phyloP scores from a whole-genome alignment of 2,797 vertebrate species.

The Erpetoichthys calabaricus region DNA sequence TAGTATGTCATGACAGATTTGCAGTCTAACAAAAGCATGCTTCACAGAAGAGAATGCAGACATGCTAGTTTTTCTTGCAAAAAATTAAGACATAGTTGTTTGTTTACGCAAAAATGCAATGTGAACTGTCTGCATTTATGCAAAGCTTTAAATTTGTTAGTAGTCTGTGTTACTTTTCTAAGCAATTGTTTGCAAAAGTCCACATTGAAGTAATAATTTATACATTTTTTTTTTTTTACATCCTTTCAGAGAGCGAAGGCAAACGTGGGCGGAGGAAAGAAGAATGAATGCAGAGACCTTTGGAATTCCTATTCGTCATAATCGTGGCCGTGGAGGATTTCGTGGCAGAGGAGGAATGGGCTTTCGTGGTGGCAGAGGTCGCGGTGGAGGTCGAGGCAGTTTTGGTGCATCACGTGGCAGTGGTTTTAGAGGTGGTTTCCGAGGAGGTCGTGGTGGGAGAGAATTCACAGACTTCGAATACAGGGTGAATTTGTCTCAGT shows the following conservation, averaged over 20 bases:
- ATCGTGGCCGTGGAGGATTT: constrained; percentile 72
- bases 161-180: no score
- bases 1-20: no score
- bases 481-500: constrained; percentile 51
- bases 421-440: constrained; percentile 68
- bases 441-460: constrained; percentile 73
- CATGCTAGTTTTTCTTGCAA: no score
- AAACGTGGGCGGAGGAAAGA: constrained; percentile 92
- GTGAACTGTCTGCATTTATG: no score
- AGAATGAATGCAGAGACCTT: constrained; percentile 90
- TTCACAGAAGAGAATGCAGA: no score
- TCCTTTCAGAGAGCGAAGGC: constrained; percentile 65
- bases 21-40: no score
- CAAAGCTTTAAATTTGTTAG: no score
- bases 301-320: constrained; percentile 78
- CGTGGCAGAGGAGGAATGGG: constrained; percentile 70
- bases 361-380: constrained; percentile 74
- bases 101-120: no score
- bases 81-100: no score
- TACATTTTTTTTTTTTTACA: neutral
- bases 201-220: neutral
- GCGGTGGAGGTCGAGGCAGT: constrained; percentile 53
- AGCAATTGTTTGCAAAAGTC: no score
- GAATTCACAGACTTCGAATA: constrained; percentile 92
- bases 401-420: constrained; percentile 48